Evolutionary conservation across 2,888 invertebrate species (phyloP), one percentile per base, ranked within the genome.

Genomic region (Microdon myrmicae): DNA sequence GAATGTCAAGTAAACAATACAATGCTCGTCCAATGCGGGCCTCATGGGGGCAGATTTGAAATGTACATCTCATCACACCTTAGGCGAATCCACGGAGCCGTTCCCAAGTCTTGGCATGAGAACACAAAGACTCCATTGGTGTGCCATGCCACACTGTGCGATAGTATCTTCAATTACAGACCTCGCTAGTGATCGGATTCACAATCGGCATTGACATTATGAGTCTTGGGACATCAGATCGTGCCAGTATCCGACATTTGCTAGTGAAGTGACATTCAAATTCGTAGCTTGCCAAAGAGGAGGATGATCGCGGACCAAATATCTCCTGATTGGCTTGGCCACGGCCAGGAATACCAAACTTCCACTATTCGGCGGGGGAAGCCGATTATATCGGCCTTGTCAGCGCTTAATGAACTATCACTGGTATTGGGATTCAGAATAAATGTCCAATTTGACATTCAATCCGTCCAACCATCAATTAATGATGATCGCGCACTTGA

Each of bases 121-220:
- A 51, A 51, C 35, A 54, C 44, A 54, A 44, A 44, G 29, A 43
- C 35, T 17, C 38, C 41, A 41, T 31, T 47, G 29, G 17, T 28
- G 41, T 17, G 41, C 25, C 25, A 35, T 55, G 32, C 44, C n/a
- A n/a, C n/a, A 43, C 60, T 45, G 17, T 29, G 48, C 38, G 61
- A 61, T 61, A 61, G 28, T 49, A 61, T 61, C 61, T 55, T 35
- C 61, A 56, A 39, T 61, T 56, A 59, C 39, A 28, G 58, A 51
- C 38, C 34, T 19, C 20, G 14, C 22, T 32, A 47, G 37, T n/a
- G n/a, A n/a, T 60, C 32, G 43, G 43, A 55, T 37, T 12, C n/a
- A n/a, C n/a, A n/a, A n/a, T n/a, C 61, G 49, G 49, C 61, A 61
- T 56, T 61, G 61, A 60, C 60, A 60, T 60, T 60, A 60, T 60